A percentile compares a stretch with the other conserved stretches of the same genome.
Conservation (phyloP, 1,140 invertebrate species). For the Epicauta chinensis region DNA sequence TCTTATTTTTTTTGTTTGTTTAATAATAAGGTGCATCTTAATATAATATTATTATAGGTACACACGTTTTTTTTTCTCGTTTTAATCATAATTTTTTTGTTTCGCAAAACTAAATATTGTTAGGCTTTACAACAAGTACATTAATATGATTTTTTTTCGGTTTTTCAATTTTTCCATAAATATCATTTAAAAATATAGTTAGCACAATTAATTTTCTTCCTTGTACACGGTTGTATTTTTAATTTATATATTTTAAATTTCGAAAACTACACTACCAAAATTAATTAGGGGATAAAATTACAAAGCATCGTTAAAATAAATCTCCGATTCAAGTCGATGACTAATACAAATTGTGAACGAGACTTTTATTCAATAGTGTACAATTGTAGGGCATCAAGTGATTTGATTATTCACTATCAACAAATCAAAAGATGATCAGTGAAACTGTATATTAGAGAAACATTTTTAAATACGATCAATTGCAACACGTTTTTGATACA, state of each 20-base stretch:
- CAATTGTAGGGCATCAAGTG: no score
- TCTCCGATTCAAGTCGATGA: no score
- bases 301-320: no score
- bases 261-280: neutral
- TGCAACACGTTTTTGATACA: no score
- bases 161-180: conserved; percentile 10
- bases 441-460: no score
- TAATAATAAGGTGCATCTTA: conserved; percentile 7
- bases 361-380: no score
- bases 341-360: no score
- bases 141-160: conserved; percentile 19
- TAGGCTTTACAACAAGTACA: conserved; percentile 32
- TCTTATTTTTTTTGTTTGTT: neutral
- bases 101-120: conserved; percentile 31
- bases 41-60: conserved; percentile 2
- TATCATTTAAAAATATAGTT: conserved; percentile 31
- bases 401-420: no score
- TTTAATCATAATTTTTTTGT: conserved; percentile 21
- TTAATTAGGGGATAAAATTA: no score
- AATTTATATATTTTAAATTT: conserved; percentile 15
- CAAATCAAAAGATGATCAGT: no score
- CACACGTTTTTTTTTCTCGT: neutral
- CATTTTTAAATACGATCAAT: no score
- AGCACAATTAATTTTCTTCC: conserved; percentile 25
- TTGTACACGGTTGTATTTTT: no score